These are phyloP conservation scores for Bicyclus anynana DNA, from an alignment of 1,140 invertebrate species.

Conservation along the genomic window DNA sequence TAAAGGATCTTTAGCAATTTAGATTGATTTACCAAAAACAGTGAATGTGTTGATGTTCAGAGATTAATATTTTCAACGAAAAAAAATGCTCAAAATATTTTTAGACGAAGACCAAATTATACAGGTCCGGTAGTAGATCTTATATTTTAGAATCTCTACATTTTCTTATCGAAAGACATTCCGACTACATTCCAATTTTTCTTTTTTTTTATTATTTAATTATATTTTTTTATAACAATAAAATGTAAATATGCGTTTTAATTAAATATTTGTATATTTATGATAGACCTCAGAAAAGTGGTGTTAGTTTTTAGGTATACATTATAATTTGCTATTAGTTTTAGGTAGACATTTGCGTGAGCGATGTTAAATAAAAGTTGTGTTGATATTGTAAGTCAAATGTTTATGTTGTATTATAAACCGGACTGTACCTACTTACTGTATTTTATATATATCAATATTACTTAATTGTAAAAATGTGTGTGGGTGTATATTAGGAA, in stretches of 20 bases:
- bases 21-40: constrained; percentile 41
- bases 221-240: not conserved
- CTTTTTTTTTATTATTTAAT: not conserved
- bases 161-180: constrained; percentile 33
- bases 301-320: constrained; percentile 40
- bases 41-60: constrained; percentile 73
- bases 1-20: constrained; percentile 1
- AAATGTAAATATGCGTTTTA: constrained; percentile 61
- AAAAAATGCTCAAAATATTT: constrained; percentile 69
- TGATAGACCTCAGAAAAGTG: constrained; percentile 42
- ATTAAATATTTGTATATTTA: constrained; percentile 64
- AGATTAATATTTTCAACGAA: constrained; percentile 31
- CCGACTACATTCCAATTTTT: constrained; percentile 41
- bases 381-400: constrained; percentile 46
- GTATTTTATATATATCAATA: constrained; percentile 34
- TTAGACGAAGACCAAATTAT: constrained; percentile 23
- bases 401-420: constrained; percentile 64
- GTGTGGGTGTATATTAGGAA: constrained; percentile 42
- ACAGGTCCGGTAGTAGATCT: no score
- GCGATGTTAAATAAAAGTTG: constrained; percentile 25
- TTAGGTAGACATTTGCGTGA: constrained; percentile 24
- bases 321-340: constrained; percentile 21
- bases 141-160: constrained; percentile 11
- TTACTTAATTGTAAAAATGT: constrained; percentile 36
- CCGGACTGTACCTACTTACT: constrained; percentile 55